phyloP scores from a whole-genome alignment of 2,113 vertebrate species.

The Pyrgilauda ruficollis region DNA sequence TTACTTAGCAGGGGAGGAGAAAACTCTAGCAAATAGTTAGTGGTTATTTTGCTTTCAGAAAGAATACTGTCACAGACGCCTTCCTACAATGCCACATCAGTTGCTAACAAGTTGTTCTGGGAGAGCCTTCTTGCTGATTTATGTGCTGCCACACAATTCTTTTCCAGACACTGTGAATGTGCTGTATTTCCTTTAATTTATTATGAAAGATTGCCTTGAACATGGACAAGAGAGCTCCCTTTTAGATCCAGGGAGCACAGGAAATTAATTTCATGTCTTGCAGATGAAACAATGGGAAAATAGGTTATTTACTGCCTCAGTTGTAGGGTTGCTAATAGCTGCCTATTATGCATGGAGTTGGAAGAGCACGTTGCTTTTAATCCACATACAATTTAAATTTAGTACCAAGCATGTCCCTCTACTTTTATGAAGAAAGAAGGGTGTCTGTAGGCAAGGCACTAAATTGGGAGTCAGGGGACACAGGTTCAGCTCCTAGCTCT shows the following conservation, averaged over 20 bases:
- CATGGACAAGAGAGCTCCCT: not conserved
- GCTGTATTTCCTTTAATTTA: conserved; percentile 1
- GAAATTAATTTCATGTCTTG: not conserved
- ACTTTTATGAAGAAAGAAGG: not conserved
- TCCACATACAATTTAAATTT: not conserved
- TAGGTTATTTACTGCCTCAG: not conserved
- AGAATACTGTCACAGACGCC: not conserved
- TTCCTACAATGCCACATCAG: conserved; percentile 1
- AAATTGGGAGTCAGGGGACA: not conserved
- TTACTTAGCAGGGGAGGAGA: not conserved
- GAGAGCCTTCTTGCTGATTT: conserved; percentile 7
- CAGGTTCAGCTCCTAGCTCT: not conserved
- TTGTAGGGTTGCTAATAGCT: not conserved
- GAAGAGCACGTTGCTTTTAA: not conserved
- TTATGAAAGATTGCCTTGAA: not conserved
- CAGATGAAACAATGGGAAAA: not conserved
- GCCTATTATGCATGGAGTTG: not conserved
- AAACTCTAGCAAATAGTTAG: conserved; percentile 2
- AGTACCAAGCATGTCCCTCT: not conserved
- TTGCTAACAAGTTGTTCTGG: conserved; percentile 47
- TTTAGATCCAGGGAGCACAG: not conserved
- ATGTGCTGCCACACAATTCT: not conserved
- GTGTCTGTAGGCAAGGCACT: not conserved
- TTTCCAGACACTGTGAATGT: not conserved
- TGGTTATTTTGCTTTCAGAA: conserved; percentile 6